These are phyloP conservation scores for Zaprionus lachaisei DNA, from an alignment of 1,140 invertebrate genomes.

Conservation along the genomic window DNA sequence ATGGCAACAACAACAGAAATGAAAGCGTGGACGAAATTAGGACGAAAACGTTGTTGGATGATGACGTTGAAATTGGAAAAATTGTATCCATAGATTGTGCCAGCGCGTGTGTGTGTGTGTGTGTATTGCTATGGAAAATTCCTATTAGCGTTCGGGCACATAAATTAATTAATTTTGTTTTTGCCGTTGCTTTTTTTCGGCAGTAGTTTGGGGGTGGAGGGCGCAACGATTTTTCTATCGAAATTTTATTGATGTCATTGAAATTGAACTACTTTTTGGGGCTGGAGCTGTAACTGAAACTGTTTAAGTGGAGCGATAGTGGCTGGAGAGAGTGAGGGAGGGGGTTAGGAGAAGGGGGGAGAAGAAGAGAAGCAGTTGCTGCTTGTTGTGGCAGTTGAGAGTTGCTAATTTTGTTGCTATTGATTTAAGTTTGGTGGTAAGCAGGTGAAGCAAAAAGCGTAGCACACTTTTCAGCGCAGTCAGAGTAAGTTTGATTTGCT, in stretches of 20 bases:
- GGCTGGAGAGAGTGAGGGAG: not conserved
- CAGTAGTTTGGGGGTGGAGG: not conserved
- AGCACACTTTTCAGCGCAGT: constrained; percentile 51
- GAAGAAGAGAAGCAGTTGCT: not conserved
- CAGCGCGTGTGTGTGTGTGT: constrained; percentile 29
- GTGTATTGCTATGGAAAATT: constrained; percentile 77
- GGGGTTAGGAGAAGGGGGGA: not conserved
- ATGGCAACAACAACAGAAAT: constrained; percentile 21
- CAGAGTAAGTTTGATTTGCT: not conserved
- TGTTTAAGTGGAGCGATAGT: not conserved
- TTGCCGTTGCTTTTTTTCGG: constrained; percentile 41
- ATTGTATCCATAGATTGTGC: constrained; percentile 71
- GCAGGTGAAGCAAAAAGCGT: constrained; percentile 23
- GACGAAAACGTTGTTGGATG: constrained; percentile 59
- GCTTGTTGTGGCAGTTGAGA: constrained; percentile 57
- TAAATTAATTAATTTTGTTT: constrained; percentile 83
- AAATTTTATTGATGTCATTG: constrained; percentile 59
- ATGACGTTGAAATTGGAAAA: constrained; percentile 80
- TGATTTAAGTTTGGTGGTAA: constrained; percentile 57
- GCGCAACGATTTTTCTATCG: constrained; percentile 40
- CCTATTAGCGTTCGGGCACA: constrained; percentile 58
- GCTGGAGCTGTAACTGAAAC: not conserved
- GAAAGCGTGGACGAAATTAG: constrained; percentile 44
- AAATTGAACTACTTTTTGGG: constrained; percentile 47
- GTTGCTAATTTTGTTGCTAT: constrained; percentile 53